Percentiles rank a stretch among this genome's conserved stretches.
These are phyloP conservation scores for Pica pica DNA, from an alignment of 2,113 vertebrate genomes.

Conservation along the genomic window DNA sequence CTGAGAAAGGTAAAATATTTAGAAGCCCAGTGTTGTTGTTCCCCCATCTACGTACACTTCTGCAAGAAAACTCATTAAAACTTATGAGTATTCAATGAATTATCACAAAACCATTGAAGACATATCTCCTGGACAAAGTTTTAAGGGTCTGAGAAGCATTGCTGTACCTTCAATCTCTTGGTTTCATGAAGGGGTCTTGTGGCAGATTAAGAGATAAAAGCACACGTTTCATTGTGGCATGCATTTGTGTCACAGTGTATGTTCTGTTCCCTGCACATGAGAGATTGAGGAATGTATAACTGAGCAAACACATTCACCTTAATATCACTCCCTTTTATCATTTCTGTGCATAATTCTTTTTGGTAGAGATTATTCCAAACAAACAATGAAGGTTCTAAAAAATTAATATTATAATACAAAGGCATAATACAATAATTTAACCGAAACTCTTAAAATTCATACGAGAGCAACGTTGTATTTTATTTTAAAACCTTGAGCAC, in stretches of 20 bases:
- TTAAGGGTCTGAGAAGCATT: background rate
- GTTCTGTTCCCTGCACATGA: background rate
- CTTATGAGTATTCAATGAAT: background rate
- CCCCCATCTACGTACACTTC: background rate
- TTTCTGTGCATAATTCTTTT: background rate
- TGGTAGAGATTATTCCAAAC: background rate
- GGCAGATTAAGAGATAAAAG: background rate
- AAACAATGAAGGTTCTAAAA: background rate
- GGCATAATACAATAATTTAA: background rate
- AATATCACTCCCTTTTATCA: background rate
- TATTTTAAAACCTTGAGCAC: background rate
- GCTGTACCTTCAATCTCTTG: background rate
- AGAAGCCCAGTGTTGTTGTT: background rate
- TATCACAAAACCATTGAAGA: background rate
- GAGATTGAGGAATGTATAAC: background rate
- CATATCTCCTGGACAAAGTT: background rate
- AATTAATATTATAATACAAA: background rate
- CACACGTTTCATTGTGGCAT: background rate
- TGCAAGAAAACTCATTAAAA: background rate
- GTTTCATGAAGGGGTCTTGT: background rate
- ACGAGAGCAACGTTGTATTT: background rate
- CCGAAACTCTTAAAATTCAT: background rate
- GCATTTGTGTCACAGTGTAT: background rate
- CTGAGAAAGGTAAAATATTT: background rate
- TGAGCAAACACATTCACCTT: background rate